Base-by-base conservation (phyloP, 2,888 invertebrate genomes). In the Bellardia bayeri region DNA sequence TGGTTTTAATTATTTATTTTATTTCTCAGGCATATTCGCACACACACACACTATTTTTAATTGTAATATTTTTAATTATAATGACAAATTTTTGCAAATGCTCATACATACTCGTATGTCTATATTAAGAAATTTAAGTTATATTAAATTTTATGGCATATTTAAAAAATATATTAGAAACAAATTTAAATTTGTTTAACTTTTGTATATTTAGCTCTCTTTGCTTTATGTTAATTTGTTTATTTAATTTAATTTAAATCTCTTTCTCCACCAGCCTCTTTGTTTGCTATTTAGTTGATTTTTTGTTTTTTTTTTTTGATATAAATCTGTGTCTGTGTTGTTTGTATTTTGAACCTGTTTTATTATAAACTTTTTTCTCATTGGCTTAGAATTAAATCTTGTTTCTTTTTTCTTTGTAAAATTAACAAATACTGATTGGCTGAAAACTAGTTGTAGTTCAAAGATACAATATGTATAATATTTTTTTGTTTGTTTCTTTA, bases 381-480 rank as follows among this genome's bases (percentile, higher is more conserved):
- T 87, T 87, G 87, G 87, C 85, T 87, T 85, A 87, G 85, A 87
- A 87, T 87, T 71, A 85, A 87, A 85, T 82, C 82, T 75, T 80
- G 87, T 85, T 82, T 79, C 54, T 79, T 75, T 76, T 68, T 68
- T 61, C 68, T 78, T 78, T 78, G 49, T 83, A 66, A 76, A 87
- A 82, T 85, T 79, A 87, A 85, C 85, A 85, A 85, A 82, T 75
- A 87, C 82, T 82, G 87, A 87, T 87, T 87, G 87, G 87, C 40
- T 87, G 79, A 79, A 87, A 87, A 87, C 87, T 85, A 82, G 87
- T 87, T 87, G 87, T 85, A 74, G 82, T 82, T 81, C 37, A 79
- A 82, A 84, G 71, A 85, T 80, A 85, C 72, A 76, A 80, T 76
- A 83, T 61, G 14, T 23, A 23, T 23, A 61, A 61, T 68, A 6